Evolutionary conservation across 2,797 vertebrate species (phyloP).

Genomic region (Labeo calbasu): DNA sequence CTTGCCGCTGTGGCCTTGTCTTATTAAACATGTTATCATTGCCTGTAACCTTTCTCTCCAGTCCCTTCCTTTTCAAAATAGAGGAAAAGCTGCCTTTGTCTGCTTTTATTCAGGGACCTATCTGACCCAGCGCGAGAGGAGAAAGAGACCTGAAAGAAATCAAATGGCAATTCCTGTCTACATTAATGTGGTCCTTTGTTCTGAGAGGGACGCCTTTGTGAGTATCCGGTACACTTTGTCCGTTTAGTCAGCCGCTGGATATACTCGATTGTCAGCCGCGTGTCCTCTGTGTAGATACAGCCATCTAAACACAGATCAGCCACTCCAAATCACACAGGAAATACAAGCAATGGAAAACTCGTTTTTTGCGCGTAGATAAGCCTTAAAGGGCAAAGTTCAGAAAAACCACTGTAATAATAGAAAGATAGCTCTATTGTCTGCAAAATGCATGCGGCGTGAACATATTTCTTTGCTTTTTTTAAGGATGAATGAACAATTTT

Average conservation of each 20-base stretch:
- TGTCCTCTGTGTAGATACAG: constrained; percentile 48
- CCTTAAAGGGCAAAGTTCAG: constrained; percentile 23
- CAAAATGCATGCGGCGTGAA: neutral
- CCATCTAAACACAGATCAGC: constrained; percentile 37
- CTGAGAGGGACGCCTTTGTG: constrained; percentile 36
- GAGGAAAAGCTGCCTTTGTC: constrained; percentile 45
- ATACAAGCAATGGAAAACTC: constrained; percentile 26
- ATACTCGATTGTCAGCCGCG: constrained; percentile 36
- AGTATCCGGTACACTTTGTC: neutral
- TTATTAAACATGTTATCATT: constrained; percentile 57
- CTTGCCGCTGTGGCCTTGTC: constrained; percentile 48
- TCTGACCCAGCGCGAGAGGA: constrained; percentile 52
- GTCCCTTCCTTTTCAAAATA: constrained; percentile 42
- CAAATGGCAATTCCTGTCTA: constrained; percentile 48
- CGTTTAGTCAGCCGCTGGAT: constrained; percentile 25
- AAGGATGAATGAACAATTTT: neutral
- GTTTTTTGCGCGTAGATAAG: constrained; percentile 17
- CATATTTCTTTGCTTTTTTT: neutral
- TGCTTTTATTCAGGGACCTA: constrained; percentile 50
- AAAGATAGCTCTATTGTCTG: constrained; percentile 27
- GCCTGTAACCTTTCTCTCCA: constrained; percentile 54
- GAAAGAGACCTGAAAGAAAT: constrained; percentile 45
- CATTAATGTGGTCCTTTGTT: constrained; percentile 53
- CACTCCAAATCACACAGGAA: constrained; percentile 29
- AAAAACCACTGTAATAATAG: constrained; percentile 8